Evolutionary conservation across 2,888 invertebrate genomes (phyloP), one percentile per base, ranked within the genome.

Genomic region (Stratiomys singularior): DNA sequence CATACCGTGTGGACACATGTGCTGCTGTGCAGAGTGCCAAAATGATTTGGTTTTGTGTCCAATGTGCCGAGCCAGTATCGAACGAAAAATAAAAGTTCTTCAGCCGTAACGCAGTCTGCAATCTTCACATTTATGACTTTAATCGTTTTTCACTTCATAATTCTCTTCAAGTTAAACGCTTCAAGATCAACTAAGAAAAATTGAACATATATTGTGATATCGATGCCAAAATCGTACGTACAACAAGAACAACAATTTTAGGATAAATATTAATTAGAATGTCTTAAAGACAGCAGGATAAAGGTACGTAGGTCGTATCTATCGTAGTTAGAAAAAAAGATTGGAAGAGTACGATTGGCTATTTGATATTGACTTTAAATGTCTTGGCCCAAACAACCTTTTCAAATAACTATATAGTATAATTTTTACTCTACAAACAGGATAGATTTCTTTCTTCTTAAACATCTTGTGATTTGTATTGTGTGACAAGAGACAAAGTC

Each of bases 1-100:
- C 88, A 90, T 96, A 82, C 94, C 94, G 77, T 96, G 96, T 85
- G 96, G 96, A 77, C 96, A 96, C 86, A 91, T 95, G 84, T 96
- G 96, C 84, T 93, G 93, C 84, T 96, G 96, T 86, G 86, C 89
- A 74, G 85, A 86, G 72, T 96, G 96, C 88, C 91, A 93, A 69
- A 85, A 84, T 15, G 83, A 87, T 80, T 88, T 88, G 82, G 87
- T 90, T 1, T 88, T 88, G 79, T 96, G 96, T 86, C 96, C 96
- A 5, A 90, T 96, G 89, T 96, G 96, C 85, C 90, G 96, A 83
- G 89, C 89, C 79, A 83, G 82, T 37, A 93, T 96, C 82, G 90
- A 92, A 82, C 90, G 91, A 82, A 93, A 90, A 88, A 92, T 94
- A 81, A 90, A 90, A 86, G 90, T 92, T 81, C 88, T 91, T 82